Conservation (phyloP, 2,888 invertebrate species). For the Drosophila atripex region DNA sequence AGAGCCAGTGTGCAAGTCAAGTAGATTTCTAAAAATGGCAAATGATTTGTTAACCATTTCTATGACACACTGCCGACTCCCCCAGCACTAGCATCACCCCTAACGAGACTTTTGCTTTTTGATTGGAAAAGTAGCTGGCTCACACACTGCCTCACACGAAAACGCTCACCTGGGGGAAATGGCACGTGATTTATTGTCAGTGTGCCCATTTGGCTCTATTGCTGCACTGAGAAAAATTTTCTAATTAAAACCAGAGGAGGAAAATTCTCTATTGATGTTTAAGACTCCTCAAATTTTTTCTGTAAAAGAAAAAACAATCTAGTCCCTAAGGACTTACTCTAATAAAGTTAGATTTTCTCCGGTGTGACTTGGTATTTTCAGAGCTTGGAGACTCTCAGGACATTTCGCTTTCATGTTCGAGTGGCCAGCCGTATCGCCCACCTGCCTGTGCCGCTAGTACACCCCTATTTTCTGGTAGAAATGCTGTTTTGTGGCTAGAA, state of each 20-base stretch:
- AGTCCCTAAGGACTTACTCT: too few relatives aligned
- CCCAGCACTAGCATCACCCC: constrained; percentile 19
- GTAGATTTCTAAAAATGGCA: constrained; percentile 73
- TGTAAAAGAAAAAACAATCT: too few relatives aligned
- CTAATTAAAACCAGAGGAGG: background rate
- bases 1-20: constrained; percentile 62
- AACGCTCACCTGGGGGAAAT: constrained; percentile 24
- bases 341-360: constrained; percentile 1
- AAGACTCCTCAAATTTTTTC: too few relatives aligned
- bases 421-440: constrained; percentile 16
- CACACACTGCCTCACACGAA: background rate
- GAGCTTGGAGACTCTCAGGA: constrained; percentile 23
- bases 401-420: constrained; percentile 64
- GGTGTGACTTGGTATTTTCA: constrained; percentile 17
- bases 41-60: constrained; percentile 64
- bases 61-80: constrained; percentile 36
- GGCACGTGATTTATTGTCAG: constrained; percentile 76
- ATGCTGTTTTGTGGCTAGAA: constrained; percentile 4
- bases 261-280: too few relatives aligned
- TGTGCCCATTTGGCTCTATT: constrained; percentile 56
- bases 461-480: constrained; percentile 3
- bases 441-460: background rate
- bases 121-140: constrained; percentile 42
- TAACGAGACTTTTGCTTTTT: constrained; percentile 49
- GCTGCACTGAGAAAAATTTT: constrained; percentile 22